Base-by-base conservation (phyloP, 2,797 vertebrate genomes). In the Scomberomorus guttatus region DNA sequence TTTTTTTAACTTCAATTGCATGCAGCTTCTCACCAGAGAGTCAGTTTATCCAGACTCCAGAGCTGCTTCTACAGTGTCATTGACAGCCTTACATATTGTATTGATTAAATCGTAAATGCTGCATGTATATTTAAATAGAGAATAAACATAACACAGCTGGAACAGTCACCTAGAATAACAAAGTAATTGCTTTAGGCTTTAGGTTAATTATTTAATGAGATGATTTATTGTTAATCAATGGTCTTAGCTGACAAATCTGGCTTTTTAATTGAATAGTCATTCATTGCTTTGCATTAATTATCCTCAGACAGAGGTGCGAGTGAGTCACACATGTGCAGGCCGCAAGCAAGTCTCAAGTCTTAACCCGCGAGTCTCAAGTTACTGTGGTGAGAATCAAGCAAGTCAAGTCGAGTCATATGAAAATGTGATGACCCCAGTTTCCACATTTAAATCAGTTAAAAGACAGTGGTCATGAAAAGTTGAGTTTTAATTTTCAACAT, bases 181-280 rank as follows among this genome's bases (percentile, higher is more conserved):
- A 78, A 81, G 72, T 84, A 83, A 92, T 83, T 72, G 71, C 71
- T 87, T 75, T 64, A 77, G 67, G 69, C 60, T 81, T 63, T 52
- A 52, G 52, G 80, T 82, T 83, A 82, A 86, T 84, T 73, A 86
- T 73, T 88, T 71, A 85, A 88, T 88, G 61, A 78, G 44, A 37
- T 65, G 68, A 86, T 83, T 79, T 81, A 80, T 82, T 90, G 70
- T 78, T 75, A 77, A 84, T 85, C 79, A 75, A 68, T 85, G 60
- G 62, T 69, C 66, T 81, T 78, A 62, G 66, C 72, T 66, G 85
- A 83, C 82, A 79, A 73, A 80, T 22, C 44, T 82, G 81, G 24
- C 51, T 80, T 37, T 81, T 86, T 77, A 77, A 85, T 83, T 81
- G 68, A 77, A 82, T 58, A 74, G 59, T 72, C 60, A 27, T 71